phyloP scores from a whole-genome alignment of 2,113 vertebrate species.

The Gallinago undulata region DNA sequence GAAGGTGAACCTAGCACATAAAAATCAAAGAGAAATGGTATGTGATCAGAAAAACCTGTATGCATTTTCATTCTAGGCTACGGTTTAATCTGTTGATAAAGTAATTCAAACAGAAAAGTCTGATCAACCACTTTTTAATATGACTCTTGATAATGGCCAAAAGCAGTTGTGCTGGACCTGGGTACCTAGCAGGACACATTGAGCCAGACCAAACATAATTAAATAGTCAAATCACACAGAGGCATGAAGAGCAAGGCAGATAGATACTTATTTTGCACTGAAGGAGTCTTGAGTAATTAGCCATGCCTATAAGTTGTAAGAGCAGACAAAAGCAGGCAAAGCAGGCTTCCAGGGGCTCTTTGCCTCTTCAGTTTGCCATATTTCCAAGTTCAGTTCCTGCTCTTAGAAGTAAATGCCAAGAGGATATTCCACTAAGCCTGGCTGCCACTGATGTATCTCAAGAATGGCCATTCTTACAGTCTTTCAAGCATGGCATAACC shows the following conservation, averaged over 20 bases:
- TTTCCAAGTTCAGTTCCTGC: neutral
- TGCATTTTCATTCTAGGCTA: neutral
- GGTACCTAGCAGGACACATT: neutral
- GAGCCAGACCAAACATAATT: neutral
- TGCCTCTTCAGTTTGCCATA: neutral
- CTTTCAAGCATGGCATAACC: fast-evolving
- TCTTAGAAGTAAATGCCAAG: neutral
- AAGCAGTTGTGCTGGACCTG: neutral
- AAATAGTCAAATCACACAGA: neutral
- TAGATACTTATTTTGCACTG: neutral
- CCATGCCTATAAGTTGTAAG: neutral
- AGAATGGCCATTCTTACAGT: neutral
- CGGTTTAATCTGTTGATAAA: neutral
- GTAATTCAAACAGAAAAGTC: neutral
- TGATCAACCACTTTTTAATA: neutral
- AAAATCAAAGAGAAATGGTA: neutral
- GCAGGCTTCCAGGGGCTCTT: neutral
- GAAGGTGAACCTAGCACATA: neutral
- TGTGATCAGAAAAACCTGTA: neutral
- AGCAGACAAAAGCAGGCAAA: neutral
- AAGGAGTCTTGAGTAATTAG: neutral
- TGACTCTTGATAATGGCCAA: neutral
- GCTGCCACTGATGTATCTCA: neutral
- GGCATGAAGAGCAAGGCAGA: neutral
- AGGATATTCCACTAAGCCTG: neutral